Evolutionary conservation across 2,797 vertebrate genomes (phyloP).

Genomic region (Carcharodon carcharias): DNA sequence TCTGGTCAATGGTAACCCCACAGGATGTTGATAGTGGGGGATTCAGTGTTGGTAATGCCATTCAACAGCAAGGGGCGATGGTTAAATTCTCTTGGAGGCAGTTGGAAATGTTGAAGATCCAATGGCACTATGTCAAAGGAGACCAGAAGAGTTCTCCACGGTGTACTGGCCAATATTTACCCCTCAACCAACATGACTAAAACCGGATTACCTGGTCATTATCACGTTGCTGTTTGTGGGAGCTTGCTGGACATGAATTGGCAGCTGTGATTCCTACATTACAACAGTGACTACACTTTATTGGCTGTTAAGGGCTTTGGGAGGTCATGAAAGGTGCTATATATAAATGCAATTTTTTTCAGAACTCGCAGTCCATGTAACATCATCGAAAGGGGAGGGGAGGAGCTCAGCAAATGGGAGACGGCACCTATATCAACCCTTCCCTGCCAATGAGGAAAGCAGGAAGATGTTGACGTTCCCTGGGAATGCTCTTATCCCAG

Average conservation of each 20-base stretch:
- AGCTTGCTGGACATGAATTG: neutral
- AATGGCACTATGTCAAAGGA: neutral
- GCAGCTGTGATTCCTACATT: neutral
- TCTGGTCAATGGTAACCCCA: too few relatives aligned
- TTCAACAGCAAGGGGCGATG: too few relatives aligned
- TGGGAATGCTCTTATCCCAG: neutral
- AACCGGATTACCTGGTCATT: too few relatives aligned
- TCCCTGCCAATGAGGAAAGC: neutral
- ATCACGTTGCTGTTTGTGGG: neutral
- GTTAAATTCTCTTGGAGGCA: too few relatives aligned
- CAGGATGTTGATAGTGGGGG: too few relatives aligned
- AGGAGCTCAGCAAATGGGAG: neutral
- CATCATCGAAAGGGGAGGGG: too few relatives aligned
- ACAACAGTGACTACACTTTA: too few relatives aligned
- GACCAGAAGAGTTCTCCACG: neutral
- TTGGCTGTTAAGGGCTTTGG: neutral
- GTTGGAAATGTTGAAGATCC: neutral
- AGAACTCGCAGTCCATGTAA: neutral
- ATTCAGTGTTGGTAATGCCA: too few relatives aligned
- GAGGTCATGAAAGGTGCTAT: neutral
- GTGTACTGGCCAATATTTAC: neutral
- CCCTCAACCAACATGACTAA: neutral
- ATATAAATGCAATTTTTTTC: neutral
- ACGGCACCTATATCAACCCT: neutral
- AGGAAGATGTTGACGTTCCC: neutral